phyloP scores from a whole-genome alignment of 2,888 invertebrate genomes.

The Pyrocoelia pectoralis region DNA sequence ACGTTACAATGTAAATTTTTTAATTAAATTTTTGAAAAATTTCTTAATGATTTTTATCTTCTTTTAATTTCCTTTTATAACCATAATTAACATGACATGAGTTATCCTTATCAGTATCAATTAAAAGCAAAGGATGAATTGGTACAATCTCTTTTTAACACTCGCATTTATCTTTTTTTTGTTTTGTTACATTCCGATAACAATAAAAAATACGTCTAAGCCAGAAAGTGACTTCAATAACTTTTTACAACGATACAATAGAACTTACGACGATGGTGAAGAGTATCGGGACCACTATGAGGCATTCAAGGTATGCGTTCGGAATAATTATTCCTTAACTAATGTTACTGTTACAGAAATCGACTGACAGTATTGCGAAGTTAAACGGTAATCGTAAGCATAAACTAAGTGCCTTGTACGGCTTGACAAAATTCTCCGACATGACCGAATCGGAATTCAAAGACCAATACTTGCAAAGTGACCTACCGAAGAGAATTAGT shows the following conservation, averaged over 20 bases:
- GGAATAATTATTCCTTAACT: background rate
- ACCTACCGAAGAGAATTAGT: slow-evolving; percentile 24
- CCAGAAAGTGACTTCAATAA: slow-evolving; percentile 57
- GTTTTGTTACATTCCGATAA: slow-evolving; percentile 62
- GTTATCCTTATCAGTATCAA: slow-evolving; percentile 6
- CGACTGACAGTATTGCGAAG: slow-evolving; percentile 60
- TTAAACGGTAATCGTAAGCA: slow-evolving; percentile 59
- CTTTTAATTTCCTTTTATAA: background rate
- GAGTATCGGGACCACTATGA: slow-evolving; percentile 48
- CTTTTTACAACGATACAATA: slow-evolving; percentile 63
- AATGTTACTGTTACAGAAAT: slow-evolving; percentile 55
- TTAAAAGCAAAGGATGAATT: slow-evolving; percentile 7
- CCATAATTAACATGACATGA: background rate
- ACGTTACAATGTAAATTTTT: no score
- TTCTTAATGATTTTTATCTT: no score
- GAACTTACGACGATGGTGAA: slow-evolving; percentile 60
- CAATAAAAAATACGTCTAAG: slow-evolving; percentile 18
- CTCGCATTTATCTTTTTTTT: slow-evolving; percentile 56
- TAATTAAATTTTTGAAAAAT: background rate
- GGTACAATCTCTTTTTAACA: slow-evolving; percentile 19
- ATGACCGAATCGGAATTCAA: slow-evolving; percentile 67
- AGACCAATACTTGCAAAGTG: slow-evolving; percentile 54
- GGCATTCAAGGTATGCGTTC: slow-evolving; percentile 50
- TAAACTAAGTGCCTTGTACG: slow-evolving; percentile 63
- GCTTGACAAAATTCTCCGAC: slow-evolving; percentile 69